Conservation (phyloP, 2,888 invertebrate species). For the Eupeodes latifasciatus region DNA sequence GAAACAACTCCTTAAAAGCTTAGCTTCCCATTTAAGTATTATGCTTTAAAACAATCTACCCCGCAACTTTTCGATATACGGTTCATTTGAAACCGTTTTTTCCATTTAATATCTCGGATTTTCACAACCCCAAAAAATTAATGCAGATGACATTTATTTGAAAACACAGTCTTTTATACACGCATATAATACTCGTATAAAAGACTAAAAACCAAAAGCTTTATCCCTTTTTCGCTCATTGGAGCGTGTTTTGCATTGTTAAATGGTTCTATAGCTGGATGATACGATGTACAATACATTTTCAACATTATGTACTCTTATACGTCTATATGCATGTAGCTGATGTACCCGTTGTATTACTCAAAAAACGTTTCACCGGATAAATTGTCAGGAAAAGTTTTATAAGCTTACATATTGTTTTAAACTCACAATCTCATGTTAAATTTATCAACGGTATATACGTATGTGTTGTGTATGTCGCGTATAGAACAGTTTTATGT, state of each 20-base stretch:
- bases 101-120: constrained; percentile 32
- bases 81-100: constrained; percentile 22
- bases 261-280: constrained; percentile 19
- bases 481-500: not conserved
- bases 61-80: not conserved
- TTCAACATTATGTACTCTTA: not conserved
- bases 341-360: not conserved
- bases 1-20: too few species aligned
- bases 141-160: constrained; percentile 49
- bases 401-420: constrained; percentile 33
- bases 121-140: constrained; percentile 34
- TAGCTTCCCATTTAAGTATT: not conserved
- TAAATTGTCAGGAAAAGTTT: constrained; percentile 26
- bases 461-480: not conserved
- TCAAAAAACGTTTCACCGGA: constrained; percentile 28
- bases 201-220: not conserved
- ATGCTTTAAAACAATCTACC: not conserved
- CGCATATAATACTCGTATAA: not conserved
- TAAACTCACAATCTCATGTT: constrained; percentile 5
- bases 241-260: constrained; percentile 42
- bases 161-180: constrained; percentile 10
- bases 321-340: not conserved
- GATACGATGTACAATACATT: constrained; percentile 8
- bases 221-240: constrained; percentile 29
- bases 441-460: not conserved